Base-by-base conservation (phyloP, 1,140 invertebrate genomes). In the Ericerus pela region DNA sequence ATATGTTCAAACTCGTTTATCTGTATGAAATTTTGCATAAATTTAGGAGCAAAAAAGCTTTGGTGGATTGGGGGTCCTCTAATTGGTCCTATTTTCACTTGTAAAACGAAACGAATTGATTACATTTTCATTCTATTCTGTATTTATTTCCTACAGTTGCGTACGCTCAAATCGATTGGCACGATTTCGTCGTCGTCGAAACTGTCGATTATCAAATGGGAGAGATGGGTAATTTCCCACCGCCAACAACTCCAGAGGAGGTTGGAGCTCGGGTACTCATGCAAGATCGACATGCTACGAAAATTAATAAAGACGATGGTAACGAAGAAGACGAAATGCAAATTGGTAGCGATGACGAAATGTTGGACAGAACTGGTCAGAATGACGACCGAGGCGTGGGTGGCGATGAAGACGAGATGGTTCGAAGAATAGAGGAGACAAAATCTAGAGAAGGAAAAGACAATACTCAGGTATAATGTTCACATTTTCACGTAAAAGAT, bases 111-210 rank as follows among this genome's bases (percentile, higher is more conserved):
- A 54, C n/a, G n/a, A 20, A 26, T 43, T 28, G 11, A 56, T 29
- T 47, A 38, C 26, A 26, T 24, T 22, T 22, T 24, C 26, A 47
- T 14, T 47, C 26, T 16, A 22, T 11, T 57, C 24, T 8, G 18
- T 31, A 22, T 24, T 33, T n/a, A 38, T 59, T 53, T 58, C 73
- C n/a, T 73, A 56, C 61, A 76, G 80, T 96, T 29, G 92, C 94
- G 0, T 98, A 98, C 69, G 90, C 92, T 2, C 89, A 94, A 65
- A 97, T 99, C 61, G 96, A 99, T 69, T 99, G 96, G 96, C 96
- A 99, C 68, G 95, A 99, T 72, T 99, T 99, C 75, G 95, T 99
- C 1, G 94, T 99, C 0, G 96, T 99, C 0, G 96, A 99, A 71
- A 99, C 95, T 0, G 95, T 99, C 0, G 96, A 99, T 70, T 99